A percentile compares a stretch with the other conserved stretches of the same genome.
These are phyloP conservation scores for Brienomyrus longianalis DNA, from an alignment of 2,113 vertebrate genomes.

Conservation along the genomic window DNA sequence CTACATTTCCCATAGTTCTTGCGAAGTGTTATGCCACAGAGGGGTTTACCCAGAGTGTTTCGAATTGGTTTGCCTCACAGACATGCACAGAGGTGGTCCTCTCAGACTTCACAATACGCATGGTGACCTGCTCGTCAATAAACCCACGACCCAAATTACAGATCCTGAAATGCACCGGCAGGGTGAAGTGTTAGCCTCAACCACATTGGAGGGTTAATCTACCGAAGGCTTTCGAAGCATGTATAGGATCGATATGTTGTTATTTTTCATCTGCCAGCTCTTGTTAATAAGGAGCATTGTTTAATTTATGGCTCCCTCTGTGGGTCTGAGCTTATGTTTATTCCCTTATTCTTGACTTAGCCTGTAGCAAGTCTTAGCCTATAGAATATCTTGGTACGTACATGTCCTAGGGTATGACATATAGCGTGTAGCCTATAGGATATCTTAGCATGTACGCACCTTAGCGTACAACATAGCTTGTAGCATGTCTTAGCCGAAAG, in stretches of 20 bases:
- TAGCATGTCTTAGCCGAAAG: slow-evolving; percentile 28
- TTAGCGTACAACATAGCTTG: background rate
- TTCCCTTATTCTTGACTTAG: slow-evolving; percentile 32
- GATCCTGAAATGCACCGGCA: background rate
- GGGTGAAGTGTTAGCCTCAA: background rate
- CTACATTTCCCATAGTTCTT: background rate
- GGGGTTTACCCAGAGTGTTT: background rate
- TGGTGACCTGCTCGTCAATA: background rate
- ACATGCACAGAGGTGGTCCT: background rate
- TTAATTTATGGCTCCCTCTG: slow-evolving; percentile 45
- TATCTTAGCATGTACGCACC: slow-evolving; percentile 5
- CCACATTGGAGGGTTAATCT: slow-evolving; percentile 54
- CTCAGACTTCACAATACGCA: background rate
- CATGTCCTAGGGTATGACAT: slow-evolving; percentile 1
- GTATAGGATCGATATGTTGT: slow-evolving; percentile 67
- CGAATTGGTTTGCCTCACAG: background rate
- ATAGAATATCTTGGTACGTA: slow-evolving; percentile 18
- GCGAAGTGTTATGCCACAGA: background rate
- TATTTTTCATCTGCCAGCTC: slow-evolving; percentile 71
- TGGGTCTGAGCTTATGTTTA: slow-evolving; percentile 14
- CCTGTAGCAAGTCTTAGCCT: slow-evolving; percentile 33
- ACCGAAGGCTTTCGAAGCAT: slow-evolving; percentile 63
- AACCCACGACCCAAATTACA: background rate
- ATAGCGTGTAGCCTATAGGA: slow-evolving; percentile 31
- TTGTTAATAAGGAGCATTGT: slow-evolving; percentile 69